A percentile compares a stretch with the other conserved stretches of the same genome.
phyloP scores from a whole-genome alignment of 2,888 invertebrate species.

The Marronus borbonicus region DNA sequence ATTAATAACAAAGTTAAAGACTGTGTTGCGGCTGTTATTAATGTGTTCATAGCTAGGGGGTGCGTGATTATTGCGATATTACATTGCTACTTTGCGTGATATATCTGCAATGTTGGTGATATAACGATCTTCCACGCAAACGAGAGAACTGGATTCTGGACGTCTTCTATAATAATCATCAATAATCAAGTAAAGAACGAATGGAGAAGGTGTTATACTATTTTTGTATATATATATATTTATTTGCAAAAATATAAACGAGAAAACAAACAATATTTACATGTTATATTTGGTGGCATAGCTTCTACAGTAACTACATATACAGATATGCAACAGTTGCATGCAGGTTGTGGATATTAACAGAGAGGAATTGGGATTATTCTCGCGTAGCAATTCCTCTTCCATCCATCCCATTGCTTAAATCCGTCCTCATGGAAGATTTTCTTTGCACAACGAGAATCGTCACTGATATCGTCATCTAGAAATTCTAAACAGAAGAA shows the following conservation, averaged over 20 bases:
- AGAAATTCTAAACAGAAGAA: slow-evolving; percentile 73
- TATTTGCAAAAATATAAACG: neutral
- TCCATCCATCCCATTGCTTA: slow-evolving; percentile 73
- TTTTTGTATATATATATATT: neutral
- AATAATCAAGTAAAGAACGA: no score
- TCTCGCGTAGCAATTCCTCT: slow-evolving; percentile 65
- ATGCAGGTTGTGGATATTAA: slow-evolving; percentile 45
- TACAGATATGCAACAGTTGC: neutral
- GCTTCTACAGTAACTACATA: no score
- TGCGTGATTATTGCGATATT: slow-evolving; percentile 6
- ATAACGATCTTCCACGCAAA: neutral
- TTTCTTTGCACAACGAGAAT: slow-evolving; percentile 77
- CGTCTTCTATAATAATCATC: neutral
- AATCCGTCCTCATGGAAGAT: slow-evolving; percentile 77
- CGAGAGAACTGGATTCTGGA: neutral
- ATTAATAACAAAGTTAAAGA: slow-evolving; percentile 10
- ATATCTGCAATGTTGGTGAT: neutral
- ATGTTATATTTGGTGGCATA: neutral
- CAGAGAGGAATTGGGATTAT: slow-evolving; percentile 60
- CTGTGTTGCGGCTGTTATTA: neutral
- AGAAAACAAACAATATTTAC: neutral
- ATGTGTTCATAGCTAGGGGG: slow-evolving; percentile 3
- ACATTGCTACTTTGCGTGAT: neutral
- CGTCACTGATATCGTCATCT: slow-evolving; percentile 78
- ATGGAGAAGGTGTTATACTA: no score